Evolutionary conservation across 2,113 vertebrate species (phyloP), one percentile per base, ranked within the genome.

Genomic region (Ursus arctos): DNA sequence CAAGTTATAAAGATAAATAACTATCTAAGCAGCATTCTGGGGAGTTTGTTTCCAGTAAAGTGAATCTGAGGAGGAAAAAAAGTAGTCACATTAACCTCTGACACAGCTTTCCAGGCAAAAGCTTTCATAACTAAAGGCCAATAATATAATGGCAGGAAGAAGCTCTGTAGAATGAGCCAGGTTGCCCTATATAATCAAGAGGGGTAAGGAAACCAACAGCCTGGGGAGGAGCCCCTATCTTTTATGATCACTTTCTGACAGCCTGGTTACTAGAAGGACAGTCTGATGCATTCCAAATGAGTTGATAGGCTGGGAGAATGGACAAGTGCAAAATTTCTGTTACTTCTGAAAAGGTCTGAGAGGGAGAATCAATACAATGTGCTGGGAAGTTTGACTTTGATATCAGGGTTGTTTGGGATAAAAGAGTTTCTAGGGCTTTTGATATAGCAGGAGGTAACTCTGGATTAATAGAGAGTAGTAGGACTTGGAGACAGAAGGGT

Each of bases 1-100:
- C 89, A 84, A 88, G 31, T 86, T 90, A 92, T 77, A 55, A 81
- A 77, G 94, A 94, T 82, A 96, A 98, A 96, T 96, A 98, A 95
- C 81, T 85, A 67, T 86, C 40, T 82, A 81, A 97, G 69, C 12
- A 80, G 26, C 19, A 36, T 82, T 97, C 84, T 92, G 72, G 89
- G 86, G 89, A 98, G 93, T 97, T 97, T 97, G 79, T 87, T 97
- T 97, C 95, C 88, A 96, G 89, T 97, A 96, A 97, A 96, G 67
- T 97, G 97, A 97, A 84, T 97, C 49, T 61, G 86, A 93, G 36
- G 61, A 95, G 91, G 63, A 77, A 43, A 88, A 83, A 94, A 95
- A 93, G 85, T 69, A 95, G 96, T 82, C 61, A 79, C 84, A 96
- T 97, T 96, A 98, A 97, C 96, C 72, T 95, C 87, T 97, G 95